Evolutionary conservation across 35 echinoderm and acorn worm species (phyloP).

Genomic region (Hemicentrotus pulcherrimus): DNA sequence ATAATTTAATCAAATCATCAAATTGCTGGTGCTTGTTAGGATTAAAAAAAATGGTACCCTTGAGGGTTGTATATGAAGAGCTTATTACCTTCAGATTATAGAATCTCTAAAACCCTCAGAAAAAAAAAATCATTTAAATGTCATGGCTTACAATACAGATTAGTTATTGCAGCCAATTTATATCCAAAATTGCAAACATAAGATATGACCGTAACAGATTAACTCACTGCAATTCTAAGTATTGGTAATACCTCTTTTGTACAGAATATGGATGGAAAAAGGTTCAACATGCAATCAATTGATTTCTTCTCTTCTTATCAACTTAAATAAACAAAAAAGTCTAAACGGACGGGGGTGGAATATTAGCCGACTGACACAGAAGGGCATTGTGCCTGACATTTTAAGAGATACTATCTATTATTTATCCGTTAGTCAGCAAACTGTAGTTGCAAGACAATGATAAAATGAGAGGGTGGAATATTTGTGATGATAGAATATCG

Average conservation of each 20-base stretch:
- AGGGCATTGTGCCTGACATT: not conserved
- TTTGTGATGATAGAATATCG: not conserved
- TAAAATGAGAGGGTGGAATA: not conserved
- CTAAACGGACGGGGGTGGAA: not conserved
- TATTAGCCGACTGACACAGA: not conserved
- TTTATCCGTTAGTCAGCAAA: not conserved
- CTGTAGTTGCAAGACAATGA: not conserved
- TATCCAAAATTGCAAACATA: not conserved
- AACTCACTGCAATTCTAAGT: not conserved
- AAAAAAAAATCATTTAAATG: no score
- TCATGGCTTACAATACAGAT: no score
- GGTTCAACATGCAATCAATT: not conserved
- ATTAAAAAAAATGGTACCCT: no score
- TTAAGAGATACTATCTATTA: not conserved
- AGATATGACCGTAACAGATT: not conserved
- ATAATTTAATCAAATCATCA: no score
- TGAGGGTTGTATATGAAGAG: no score
- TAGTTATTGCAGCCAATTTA: no score
- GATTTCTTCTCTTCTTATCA: not conserved
- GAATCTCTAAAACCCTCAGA: no score
- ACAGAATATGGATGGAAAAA: not conserved
- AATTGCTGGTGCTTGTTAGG: no score
- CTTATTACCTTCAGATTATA: no score
- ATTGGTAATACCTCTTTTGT: not conserved
- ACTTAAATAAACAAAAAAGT: not conserved